These are phyloP conservation scores for Graptemys geographica DNA, from an alignment of 2,797 vertebrate genomes.

Conservation along the genomic window DNA sequence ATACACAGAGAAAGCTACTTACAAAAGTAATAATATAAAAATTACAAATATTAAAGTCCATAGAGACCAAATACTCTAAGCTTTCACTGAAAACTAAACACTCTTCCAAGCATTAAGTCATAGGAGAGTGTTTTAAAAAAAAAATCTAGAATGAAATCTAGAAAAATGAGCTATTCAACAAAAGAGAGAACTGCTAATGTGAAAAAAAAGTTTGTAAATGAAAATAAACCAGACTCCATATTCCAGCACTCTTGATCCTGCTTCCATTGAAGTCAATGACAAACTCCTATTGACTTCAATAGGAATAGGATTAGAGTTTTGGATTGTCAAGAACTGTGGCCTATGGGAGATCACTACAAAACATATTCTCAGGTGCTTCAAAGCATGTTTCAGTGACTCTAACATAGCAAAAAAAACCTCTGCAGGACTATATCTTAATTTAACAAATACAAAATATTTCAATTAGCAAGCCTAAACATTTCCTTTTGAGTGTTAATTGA, in stretches of 20 bases:
- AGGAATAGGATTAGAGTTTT: neutral
- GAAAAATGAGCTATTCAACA: constrained; percentile 13
- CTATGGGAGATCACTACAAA: neutral
- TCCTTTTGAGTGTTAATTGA: neutral
- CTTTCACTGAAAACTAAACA: neutral
- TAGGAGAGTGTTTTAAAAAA: neutral
- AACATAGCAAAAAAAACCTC: neutral
- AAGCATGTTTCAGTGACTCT: neutral
- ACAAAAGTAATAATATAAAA: neutral
- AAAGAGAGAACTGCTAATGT: neutral
- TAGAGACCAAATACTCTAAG: neutral
- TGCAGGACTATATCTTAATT: neutral
- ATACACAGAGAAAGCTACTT: neutral
- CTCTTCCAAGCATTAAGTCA: neutral
- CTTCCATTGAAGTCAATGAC: constrained; percentile 6
- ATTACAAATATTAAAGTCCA: neutral
- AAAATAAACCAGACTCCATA: neutral
- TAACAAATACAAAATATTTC: neutral
- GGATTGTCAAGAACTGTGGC: neutral
- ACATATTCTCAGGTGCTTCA: neutral
- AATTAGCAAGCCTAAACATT: neutral
- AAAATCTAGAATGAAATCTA: neutral
- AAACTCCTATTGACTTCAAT: constrained; percentile 37
- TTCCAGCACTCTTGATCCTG: constrained; percentile 20
- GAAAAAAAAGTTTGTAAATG: constrained; percentile 45